These are phyloP conservation scores for Baryphthengus martii DNA, from an alignment of 2,113 vertebrate species.

Conservation along the genomic window DNA sequence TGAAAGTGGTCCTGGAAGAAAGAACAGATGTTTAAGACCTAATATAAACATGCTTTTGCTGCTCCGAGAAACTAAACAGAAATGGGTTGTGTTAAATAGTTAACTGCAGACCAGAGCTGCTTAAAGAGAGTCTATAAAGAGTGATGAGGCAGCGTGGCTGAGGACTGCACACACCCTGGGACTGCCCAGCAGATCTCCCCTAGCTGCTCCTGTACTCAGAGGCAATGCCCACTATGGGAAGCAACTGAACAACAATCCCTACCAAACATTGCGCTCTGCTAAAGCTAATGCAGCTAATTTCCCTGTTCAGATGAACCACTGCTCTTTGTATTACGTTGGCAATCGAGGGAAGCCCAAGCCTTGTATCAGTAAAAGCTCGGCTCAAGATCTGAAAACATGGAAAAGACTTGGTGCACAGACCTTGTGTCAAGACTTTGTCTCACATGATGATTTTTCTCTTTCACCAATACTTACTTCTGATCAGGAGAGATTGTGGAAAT, in stretches of 20 bases:
- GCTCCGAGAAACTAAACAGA: neutral
- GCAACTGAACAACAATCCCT: neutral
- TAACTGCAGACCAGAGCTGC: neutral
- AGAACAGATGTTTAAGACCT: neutral
- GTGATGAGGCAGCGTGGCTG: neutral
- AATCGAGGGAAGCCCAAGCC: neutral
- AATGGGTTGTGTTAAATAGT: neutral
- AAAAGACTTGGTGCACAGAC: neutral
- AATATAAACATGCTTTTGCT: neutral
- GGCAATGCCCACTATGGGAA: neutral
- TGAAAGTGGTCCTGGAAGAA: neutral
- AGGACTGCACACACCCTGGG: accelerated
- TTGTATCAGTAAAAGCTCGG: neutral
- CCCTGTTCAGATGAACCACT: neutral
- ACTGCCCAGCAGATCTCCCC: neutral
- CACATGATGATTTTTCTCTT: neutral
- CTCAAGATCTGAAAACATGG: neutral
- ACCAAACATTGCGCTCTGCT: neutral
- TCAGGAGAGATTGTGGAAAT: neutral
- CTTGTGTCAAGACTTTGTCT: neutral
- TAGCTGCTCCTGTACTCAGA: neutral
- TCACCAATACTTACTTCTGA: neutral
- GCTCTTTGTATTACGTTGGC: neutral
- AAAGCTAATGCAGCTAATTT: neutral
- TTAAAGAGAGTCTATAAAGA: neutral